phyloP scores from a whole-genome alignment of 1,140 invertebrate species.

The Drosophila ogumai region DNA sequence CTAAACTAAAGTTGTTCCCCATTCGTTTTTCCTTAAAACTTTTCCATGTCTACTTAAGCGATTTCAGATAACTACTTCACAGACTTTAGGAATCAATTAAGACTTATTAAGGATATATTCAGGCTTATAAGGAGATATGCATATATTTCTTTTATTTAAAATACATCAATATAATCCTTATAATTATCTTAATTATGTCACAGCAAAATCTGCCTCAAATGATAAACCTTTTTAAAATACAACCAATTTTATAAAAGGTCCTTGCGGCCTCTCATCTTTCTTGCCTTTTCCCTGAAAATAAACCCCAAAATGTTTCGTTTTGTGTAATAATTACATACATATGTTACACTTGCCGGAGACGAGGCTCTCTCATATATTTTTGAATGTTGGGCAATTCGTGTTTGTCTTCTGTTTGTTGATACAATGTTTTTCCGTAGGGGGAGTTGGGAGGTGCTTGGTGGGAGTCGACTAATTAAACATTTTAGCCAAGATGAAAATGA shows the following conservation, averaged over 20 bases:
- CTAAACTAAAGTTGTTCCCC: conserved; percentile 1
- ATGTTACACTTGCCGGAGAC: conserved; percentile 15
- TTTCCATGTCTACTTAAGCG: background rate
- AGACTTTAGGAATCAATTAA: conserved; percentile 8
- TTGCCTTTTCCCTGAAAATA: background rate
- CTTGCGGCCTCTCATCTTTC: background rate
- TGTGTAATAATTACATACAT: conserved; percentile 11
- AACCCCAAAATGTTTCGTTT: conserved; percentile 6
- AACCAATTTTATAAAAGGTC: background rate
- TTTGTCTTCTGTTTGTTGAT: conserved; percentile 62
- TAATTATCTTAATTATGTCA: no score
- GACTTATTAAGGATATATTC: conserved; percentile 1
- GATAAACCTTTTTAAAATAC: background rate
- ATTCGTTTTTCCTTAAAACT: background rate
- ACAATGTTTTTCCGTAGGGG: conserved; percentile 15
- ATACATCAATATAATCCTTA: no score
- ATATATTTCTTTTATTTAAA: no score
- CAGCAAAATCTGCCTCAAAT: no score
- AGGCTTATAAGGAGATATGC: no score
- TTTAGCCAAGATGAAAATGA: conserved; percentile 66
- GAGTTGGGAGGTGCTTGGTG: no score
- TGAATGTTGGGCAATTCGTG: conserved; percentile 46
- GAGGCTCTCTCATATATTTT: conserved; percentile 47
- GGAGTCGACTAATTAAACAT: conserved; percentile 68
- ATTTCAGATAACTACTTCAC: background rate